Conservation (phyloP, 2,113 vertebrate species). For the Sorex fumeus region DNA sequence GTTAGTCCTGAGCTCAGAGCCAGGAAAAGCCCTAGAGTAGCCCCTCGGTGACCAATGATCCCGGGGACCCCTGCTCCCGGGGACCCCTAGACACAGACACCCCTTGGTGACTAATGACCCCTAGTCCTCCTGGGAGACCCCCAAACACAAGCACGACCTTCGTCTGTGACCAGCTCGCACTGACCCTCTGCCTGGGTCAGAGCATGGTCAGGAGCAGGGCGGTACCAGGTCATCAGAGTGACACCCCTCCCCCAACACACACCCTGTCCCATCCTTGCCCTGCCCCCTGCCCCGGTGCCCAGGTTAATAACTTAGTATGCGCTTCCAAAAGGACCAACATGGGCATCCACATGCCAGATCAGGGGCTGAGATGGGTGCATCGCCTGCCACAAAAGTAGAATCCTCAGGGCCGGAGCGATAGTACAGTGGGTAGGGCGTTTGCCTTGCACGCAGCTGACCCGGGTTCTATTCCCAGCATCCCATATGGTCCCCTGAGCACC, state of each 20-base stretch:
- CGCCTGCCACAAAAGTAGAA: no score
- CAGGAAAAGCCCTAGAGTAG: no score
- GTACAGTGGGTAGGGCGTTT: no score
- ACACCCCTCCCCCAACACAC: not conserved
- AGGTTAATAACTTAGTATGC: not conserved
- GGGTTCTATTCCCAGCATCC: no score
- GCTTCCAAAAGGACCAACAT: not conserved
- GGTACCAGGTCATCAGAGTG: not conserved
- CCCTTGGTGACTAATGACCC: no score
- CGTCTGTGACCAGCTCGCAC: not conserved
- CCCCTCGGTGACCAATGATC: no score
- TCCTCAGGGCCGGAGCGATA: not conserved
- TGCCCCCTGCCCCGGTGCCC: not conserved
- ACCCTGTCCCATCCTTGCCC: no score
- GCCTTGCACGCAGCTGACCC: no score
- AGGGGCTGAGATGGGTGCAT: no score
- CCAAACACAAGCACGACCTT: not conserved
- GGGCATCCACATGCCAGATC: not conserved
- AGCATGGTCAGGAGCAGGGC: not conserved
- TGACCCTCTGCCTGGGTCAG: not conserved
- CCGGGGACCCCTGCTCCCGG: no score
- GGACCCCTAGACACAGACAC: not conserved
- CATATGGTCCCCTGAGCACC: no score
- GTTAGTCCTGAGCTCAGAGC: no score
- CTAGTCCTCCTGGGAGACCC: not conserved